Percentiles rank a stretch among this genome's conserved stretches.
These are phyloP conservation scores for Rhinoraja longicauda DNA, from an alignment of 2,797 vertebrate genomes.

Conservation along the genomic window DNA sequence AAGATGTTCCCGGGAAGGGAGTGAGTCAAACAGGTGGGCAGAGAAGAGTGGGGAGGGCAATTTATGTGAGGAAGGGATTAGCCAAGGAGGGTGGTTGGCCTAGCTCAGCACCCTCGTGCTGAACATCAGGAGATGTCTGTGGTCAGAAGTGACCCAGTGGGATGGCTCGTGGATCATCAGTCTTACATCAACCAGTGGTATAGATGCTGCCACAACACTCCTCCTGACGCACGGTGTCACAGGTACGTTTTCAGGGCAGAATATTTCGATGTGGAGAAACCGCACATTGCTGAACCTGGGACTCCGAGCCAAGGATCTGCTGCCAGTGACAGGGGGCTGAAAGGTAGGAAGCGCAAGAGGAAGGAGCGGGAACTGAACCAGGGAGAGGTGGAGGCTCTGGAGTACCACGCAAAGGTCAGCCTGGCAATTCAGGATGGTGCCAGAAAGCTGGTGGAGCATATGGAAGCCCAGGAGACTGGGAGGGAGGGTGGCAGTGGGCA, in stretches of 20 bases:
- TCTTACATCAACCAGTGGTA: conserved; percentile 65
- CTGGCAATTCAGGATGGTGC: not conserved
- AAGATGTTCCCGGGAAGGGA: no score
- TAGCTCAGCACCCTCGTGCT: not conserved
- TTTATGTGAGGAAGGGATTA: no score
- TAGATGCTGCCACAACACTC: conserved; percentile 46
- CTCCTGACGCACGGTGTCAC: conserved; percentile 31
- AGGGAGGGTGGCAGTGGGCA: conserved; percentile 38
- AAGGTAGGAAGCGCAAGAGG: conserved; percentile 68
- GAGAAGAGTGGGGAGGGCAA: no score
- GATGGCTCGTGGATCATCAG: conserved; percentile 75
- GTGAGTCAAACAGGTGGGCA: no score
- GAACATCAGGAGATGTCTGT: conserved; percentile 62
- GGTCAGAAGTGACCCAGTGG: conserved; percentile 49
- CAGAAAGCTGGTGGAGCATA: not conserved
- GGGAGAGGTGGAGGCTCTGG: conserved; percentile 75
- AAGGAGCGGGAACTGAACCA: conserved; percentile 69
- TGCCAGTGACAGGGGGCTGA: not conserved
- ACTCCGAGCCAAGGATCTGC: not conserved
- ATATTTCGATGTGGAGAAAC: conserved; percentile 62
- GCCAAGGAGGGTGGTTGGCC: not conserved
- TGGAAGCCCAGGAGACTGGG: conserved; percentile 8
- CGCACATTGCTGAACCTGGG: conserved; percentile 48
- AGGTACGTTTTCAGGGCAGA: conserved; percentile 62
- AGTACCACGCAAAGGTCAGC: conserved; percentile 74